phyloP scores from a whole-genome alignment of 2,113 vertebrate genomes.

The Sceloporus tristichus region DNA sequence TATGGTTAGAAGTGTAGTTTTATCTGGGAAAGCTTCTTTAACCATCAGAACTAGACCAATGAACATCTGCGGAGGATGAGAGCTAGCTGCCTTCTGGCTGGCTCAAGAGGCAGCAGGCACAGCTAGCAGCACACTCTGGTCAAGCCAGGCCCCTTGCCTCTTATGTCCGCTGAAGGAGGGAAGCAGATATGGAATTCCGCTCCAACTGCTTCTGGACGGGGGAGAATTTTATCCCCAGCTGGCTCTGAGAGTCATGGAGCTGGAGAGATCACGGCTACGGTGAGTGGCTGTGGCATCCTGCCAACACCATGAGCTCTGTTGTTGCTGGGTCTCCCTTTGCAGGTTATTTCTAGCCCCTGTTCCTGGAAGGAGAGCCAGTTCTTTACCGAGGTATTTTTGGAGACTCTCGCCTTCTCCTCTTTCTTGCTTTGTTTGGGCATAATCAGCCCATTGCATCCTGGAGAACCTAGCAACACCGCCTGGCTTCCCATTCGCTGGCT shows the following conservation, averaged over 20 bases:
- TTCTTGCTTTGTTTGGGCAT: conserved; percentile 81
- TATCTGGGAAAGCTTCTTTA: not conserved
- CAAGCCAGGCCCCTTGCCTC: conserved; percentile 13
- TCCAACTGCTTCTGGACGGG: conserved; percentile 8
- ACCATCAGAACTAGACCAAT: not conserved
- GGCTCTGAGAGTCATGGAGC: conserved; percentile 29
- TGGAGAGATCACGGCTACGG: conserved; percentile 26
- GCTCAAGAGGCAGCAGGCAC: not conserved
- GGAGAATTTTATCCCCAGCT: conserved; percentile 37
- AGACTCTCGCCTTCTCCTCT: conserved; percentile 70
- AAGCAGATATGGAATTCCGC: conserved; percentile 1
- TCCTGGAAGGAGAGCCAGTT: conserved; percentile 66
- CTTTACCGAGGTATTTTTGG: conserved; percentile 64
- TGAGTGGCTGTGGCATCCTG: conserved; percentile 27
- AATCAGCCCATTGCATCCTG: conserved; percentile 91
- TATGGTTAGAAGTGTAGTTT: not conserved
- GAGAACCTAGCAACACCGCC: conserved; percentile 93
- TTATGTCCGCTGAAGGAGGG: conserved; percentile 10
- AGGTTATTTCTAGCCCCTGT: conserved; percentile 75
- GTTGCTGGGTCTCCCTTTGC: conserved; percentile 51
- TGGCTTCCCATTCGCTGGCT: conserved; percentile 84
- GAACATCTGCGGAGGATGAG: not conserved
- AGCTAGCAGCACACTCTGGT: not conserved
- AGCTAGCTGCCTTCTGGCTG: not conserved
- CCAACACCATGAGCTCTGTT: conserved; percentile 35